phyloP scores from a whole-genome alignment of 2,888 invertebrate species.

The Emmelina monodactyla region DNA sequence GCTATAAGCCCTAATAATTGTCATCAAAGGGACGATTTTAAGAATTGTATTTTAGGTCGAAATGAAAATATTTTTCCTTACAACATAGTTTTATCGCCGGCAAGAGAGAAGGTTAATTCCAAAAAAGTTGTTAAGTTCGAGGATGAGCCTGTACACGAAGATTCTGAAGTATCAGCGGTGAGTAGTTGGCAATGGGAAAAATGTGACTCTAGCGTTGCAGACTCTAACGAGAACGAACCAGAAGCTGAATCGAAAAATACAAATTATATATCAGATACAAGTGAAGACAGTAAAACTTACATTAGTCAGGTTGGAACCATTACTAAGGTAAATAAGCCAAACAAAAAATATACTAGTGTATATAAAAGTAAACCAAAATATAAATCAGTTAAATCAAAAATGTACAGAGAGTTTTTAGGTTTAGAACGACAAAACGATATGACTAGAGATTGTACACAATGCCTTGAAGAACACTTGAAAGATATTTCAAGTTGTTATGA shows the following conservation, averaged over 20 bases:
- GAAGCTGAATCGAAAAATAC: constrained; percentile 5
- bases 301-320: constrained; percentile 15
- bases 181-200: constrained; percentile 17
- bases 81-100: constrained; percentile 48
- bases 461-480: constrained; percentile 16
- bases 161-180: constrained; percentile 17
- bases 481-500: constrained; percentile 22
- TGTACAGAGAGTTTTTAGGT: constrained; percentile 30
- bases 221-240: not conserved
- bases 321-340: constrained; percentile 16
- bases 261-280: constrained; percentile 15
- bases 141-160: constrained; percentile 18
- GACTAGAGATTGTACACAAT: constrained; percentile 14
- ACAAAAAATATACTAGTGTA: constrained; percentile 22
- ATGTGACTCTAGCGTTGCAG: constrained; percentile 5
- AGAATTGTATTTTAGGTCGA: constrained; percentile 48
- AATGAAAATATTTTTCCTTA: constrained; percentile 47
- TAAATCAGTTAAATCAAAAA: constrained; percentile 25
- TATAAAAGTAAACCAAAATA: constrained; percentile 26
- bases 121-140: constrained; percentile 43
- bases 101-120: constrained; percentile 29
- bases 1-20: constrained; percentile 22
- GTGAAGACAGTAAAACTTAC: constrained; percentile 18
- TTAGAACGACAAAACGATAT: constrained; percentile 18
- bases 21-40: constrained; percentile 28